Percentiles rank a stretch among this genome's conserved stretches.
These are phyloP conservation scores for Chloropsis hardwickii DNA, from an alignment of 2,113 vertebrate species.

Conservation along the genomic window DNA sequence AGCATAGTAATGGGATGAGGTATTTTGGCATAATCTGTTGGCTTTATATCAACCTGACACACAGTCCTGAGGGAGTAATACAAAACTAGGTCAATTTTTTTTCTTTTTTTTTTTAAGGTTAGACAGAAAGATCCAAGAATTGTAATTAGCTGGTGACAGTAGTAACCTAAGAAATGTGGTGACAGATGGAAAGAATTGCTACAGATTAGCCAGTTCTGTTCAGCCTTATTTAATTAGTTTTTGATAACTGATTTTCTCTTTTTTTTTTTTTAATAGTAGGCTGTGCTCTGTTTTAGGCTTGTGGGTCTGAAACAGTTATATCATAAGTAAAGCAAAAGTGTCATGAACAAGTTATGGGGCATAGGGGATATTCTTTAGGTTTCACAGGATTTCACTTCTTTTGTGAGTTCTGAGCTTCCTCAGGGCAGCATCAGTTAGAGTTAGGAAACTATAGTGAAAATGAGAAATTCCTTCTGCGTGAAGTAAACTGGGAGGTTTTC, in stretches of 20 bases:
- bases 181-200: not conserved
- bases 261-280: not conserved
- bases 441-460: not conserved
- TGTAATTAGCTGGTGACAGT: not conserved
- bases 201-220: not conserved
- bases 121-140: not conserved
- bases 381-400: not conserved
- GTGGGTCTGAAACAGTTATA: not conserved
- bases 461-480: not conserved
- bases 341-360: rapidly evolving
- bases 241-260: not conserved
- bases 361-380: not conserved
- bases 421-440: not conserved
- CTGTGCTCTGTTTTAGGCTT: not conserved
- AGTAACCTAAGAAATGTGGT: not conserved
- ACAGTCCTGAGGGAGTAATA: not conserved
- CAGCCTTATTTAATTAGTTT: not conserved
- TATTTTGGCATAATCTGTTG: not conserved
- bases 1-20: not conserved
- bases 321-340: not conserved
- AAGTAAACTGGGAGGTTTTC: not conserved
- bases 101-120: not conserved
- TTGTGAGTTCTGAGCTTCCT: not conserved
- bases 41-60: not conserved
- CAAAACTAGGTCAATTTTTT: not conserved